phyloP scores from a whole-genome alignment of 2,113 vertebrate genomes.

The Colinus virginianus region DNA sequence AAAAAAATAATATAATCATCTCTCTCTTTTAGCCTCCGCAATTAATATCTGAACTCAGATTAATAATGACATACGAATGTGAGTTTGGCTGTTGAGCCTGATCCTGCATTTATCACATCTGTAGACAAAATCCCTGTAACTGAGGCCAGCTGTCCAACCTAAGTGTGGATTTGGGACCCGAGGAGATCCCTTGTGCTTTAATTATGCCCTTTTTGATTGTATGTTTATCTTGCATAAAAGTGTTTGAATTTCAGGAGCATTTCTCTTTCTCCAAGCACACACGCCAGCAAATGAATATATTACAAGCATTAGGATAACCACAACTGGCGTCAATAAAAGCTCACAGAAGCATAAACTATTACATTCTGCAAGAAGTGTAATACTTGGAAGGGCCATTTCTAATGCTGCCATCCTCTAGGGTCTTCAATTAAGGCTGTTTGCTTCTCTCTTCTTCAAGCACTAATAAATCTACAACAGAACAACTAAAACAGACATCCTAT shows the following conservation, averaged over 20 bases:
- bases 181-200: not conserved
- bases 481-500: not conserved
- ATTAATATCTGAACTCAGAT: not conserved
- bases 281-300: not conserved
- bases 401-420: not conserved
- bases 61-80: not conserved
- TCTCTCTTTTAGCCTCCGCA: not conserved
- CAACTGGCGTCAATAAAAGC: not conserved
- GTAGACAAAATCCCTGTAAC: not conserved
- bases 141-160: not conserved
- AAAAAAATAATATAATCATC: not conserved
- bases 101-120: not conserved
- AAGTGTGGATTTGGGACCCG: fast-evolving
- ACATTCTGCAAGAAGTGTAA: not conserved
- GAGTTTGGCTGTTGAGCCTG: not conserved
- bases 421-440: not conserved
- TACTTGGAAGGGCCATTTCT: not conserved
- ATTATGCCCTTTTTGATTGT: not conserved
- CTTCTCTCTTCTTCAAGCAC: not conserved
- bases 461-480: not conserved
- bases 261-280: not conserved
- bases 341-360: not conserved
- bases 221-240: not conserved
- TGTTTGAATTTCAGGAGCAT: not conserved
- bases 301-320: not conserved